Conservation (phyloP, 1,140 invertebrate genomes). For the Nylanderia fulva region DNA sequence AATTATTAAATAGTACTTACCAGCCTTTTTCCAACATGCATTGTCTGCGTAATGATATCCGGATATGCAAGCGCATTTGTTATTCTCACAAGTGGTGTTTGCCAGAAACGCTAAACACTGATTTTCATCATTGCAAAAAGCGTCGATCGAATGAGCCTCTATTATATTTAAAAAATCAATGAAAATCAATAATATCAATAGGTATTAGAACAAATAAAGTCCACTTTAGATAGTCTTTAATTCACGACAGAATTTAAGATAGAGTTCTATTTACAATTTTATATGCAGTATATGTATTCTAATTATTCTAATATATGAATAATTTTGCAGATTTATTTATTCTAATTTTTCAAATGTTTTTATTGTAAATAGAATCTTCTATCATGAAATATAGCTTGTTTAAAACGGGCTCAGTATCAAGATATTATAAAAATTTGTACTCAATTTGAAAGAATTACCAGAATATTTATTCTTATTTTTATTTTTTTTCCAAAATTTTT, state of each 20-base stretch:
- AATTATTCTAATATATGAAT: too few relatives aligned
- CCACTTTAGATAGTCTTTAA: too few relatives aligned
- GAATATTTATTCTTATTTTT: neutral
- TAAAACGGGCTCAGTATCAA: neutral
- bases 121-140: conserved; percentile 51
- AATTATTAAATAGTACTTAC: conserved; percentile 31
- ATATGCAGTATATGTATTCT: too few relatives aligned
- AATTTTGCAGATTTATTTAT: too few relatives aligned
- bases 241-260: too few relatives aligned
- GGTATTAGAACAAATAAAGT: neutral
- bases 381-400: too few relatives aligned
- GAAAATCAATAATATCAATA: neutral
- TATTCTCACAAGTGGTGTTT: conserved; percentile 53
- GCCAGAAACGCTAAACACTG: conserved; percentile 49
- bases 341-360: too few relatives aligned
- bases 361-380: neutral
- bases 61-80: conserved; percentile 33
- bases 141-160: conserved; percentile 35
- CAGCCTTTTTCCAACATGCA: conserved; percentile 39
- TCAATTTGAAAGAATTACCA: neutral
- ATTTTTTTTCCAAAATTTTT: too few relatives aligned
- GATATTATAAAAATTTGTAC: neutral
- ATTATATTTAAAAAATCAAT: conserved; percentile 7
- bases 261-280: too few relatives aligned
- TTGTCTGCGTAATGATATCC: conserved; percentile 43